Conservation (phyloP, 2,113 vertebrate genomes). For the Salvelinus fontinalis region DNA sequence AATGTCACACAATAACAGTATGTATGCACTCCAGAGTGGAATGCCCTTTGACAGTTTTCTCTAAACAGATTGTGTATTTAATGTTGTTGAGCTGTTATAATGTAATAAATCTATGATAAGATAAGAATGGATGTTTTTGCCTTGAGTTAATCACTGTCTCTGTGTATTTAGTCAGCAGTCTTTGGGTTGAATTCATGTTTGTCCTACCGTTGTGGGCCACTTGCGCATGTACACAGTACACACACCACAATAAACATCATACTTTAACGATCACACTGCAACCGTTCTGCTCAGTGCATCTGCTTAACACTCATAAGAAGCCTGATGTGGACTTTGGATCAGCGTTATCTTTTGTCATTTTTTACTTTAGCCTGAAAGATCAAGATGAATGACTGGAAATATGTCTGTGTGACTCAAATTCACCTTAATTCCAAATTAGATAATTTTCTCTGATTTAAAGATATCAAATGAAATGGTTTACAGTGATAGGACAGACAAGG, state of each 20-base stretch:
- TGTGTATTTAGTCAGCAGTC: not conserved
- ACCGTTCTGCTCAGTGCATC: constrained; percentile 3
- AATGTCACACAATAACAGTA: constrained; percentile 47
- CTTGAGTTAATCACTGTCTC: not conserved
- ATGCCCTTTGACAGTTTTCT: constrained; percentile 36
- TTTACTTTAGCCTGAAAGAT: not conserved
- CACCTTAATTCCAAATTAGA: no score
- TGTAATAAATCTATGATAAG: constrained; percentile 63
- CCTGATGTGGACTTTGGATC: not conserved
- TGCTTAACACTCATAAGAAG: constrained; percentile 1
- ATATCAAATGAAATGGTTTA: no score
- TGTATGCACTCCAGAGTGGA: constrained; percentile 12
- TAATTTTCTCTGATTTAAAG: no score
- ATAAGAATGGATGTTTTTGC: not conserved
- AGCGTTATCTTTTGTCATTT: not conserved
- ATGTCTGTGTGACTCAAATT: no score
- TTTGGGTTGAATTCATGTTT: not conserved
- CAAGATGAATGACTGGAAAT: no score
- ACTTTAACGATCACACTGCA: not conserved
- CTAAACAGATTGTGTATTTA: constrained; percentile 48
- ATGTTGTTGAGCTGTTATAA: constrained; percentile 38
- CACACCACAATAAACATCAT: not conserved
- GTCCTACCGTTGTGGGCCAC: no score
- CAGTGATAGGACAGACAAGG: no score
- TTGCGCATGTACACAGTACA: not conserved